Evolutionary conservation across 23 tunicate genomes (phyloP).

Genomic region (Ciona savignyi): DNA sequence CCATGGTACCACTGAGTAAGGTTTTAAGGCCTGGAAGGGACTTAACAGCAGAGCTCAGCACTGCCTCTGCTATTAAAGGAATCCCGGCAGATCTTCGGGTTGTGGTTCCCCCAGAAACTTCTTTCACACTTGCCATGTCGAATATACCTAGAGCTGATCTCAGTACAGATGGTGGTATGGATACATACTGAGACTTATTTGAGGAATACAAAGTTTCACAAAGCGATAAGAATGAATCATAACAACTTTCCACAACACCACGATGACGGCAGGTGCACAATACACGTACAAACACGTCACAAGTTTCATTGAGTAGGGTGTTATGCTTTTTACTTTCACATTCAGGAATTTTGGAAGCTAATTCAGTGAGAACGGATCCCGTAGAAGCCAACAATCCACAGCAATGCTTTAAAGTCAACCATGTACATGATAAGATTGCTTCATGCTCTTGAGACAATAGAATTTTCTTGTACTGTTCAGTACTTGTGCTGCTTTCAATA

Average conservation of each 20-base stretch:
- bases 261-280: constrained; percentile 62
- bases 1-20: not conserved
- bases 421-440: constrained; percentile 32
- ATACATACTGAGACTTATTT: not conserved
- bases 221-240: constrained; percentile 12
- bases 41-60: constrained; percentile 30
- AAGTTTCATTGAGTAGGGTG: not conserved
- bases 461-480: not conserved
- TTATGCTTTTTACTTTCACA: not conserved
- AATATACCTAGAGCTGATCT: constrained; percentile 16
- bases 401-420: constrained; percentile 56
- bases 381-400: constrained; percentile 21
- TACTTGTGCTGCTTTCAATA: too few species aligned
- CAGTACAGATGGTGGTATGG: not conserved
- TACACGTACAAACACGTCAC: constrained; percentile 9
- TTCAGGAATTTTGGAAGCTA: not conserved
- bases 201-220: constrained; percentile 15
- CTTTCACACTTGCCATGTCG: not conserved
- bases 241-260: constrained; percentile 76
- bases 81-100: constrained; percentile 82
- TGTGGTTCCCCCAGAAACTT: constrained; percentile 31
- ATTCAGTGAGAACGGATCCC: not conserved
- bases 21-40: not conserved
- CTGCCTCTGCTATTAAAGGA: constrained; percentile 60
- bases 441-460: constrained; percentile 54